phyloP scores from a whole-genome alignment of 2,888 invertebrate species.

The Caenorhabditis wallacei region DNA sequence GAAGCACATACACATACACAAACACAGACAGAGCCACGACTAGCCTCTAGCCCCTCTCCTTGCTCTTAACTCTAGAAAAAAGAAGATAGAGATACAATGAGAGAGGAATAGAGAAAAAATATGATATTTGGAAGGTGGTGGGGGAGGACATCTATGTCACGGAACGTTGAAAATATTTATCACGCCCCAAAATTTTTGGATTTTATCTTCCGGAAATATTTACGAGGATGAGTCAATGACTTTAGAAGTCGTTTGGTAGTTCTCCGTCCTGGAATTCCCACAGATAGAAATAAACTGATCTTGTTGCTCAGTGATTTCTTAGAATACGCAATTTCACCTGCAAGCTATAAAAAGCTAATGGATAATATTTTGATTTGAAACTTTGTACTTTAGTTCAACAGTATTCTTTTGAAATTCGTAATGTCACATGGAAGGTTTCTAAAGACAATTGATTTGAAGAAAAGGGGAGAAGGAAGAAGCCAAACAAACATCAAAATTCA shows the following conservation, averaged over 20 bases:
- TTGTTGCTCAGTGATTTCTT: background rate
- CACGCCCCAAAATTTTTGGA: background rate
- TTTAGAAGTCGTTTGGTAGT: background rate
- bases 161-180: slow-evolving; percentile 39
- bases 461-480: slow-evolving; percentile 1
- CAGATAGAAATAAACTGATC: background rate
- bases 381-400: background rate
- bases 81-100: background rate
- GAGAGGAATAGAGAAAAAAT: slow-evolving; percentile 23
- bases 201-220: slow-evolving; percentile 22
- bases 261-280: background rate
- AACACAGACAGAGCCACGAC: slow-evolving; percentile 30
- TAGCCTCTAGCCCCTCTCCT: slow-evolving; percentile 17
- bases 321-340: background rate
- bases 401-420: background rate
- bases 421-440: background rate
- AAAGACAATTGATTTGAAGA: background rate
- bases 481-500: slow-evolving; percentile 20
- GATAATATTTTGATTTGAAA: background rate
- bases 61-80: slow-evolving; percentile 45
- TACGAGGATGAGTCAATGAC: slow-evolving; percentile 27
- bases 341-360: slow-evolving; percentile 1
- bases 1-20: slow-evolving; percentile 33
- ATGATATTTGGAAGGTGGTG: slow-evolving; percentile 30
- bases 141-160: slow-evolving; percentile 23